Percentiles rank a stretch among this genome's conserved stretches.
These are phyloP conservation scores for Salminus brasiliensis DNA, from an alignment of 2,113 vertebrate genomes.

Conservation along the genomic window DNA sequence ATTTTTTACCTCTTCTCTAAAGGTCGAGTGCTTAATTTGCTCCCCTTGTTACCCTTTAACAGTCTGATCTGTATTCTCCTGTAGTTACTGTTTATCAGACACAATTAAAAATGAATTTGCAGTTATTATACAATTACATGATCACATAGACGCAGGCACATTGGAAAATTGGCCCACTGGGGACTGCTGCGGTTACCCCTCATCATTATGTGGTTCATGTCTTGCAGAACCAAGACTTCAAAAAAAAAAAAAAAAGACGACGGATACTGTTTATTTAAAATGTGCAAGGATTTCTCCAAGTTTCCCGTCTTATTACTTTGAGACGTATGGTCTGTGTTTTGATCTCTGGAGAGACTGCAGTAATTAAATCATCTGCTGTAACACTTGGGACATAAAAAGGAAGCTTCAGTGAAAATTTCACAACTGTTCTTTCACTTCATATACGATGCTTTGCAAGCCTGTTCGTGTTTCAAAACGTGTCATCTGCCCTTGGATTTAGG, in stretches of 20 bases:
- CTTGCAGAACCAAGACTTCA: background rate
- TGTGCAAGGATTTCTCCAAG: background rate
- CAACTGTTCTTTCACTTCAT: background rate
- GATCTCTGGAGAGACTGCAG: constrained; percentile 5
- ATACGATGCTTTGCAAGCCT: background rate
- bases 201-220: constrained; percentile 20
- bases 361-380: background rate
- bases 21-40: background rate
- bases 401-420: background rate
- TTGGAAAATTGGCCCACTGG: constrained; percentile 30
- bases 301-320: background rate
- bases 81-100: constrained; percentile 39
- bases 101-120: constrained; percentile 47
- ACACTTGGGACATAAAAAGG: background rate
- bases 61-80: constrained; percentile 24
- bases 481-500: background rate
- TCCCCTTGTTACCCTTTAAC: constrained; percentile 29
- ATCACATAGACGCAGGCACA: constrained; percentile 44
- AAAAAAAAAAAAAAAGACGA: background rate
- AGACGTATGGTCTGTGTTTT: background rate
- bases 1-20: background rate
- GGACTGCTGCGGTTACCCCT: constrained; percentile 12
- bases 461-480: background rate
- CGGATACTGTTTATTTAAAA: background rate
- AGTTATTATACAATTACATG: constrained; percentile 51